Evolutionary conservation across 2,113 vertebrate species (phyloP), one percentile per base, ranked within the genome.

Genomic region (Herpetotheres cachinnans): DNA sequence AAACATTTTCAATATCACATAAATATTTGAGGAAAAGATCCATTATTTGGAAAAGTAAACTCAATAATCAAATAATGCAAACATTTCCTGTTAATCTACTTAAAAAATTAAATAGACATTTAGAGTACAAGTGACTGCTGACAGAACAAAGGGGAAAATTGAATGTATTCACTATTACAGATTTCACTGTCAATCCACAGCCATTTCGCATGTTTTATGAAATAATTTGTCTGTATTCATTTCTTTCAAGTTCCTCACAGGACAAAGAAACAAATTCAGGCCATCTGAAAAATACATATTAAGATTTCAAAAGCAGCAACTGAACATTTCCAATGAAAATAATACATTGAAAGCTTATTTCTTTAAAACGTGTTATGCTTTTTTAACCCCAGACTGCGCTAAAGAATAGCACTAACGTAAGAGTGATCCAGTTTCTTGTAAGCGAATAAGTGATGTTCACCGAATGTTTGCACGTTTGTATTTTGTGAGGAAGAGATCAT

Each of bases 121-220:
- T 91, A 72, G 40, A 95, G 93, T 65, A 82, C 84, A 91, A 97
- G 86, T 91, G 85, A 95, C 80, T 96, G 95, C 91, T 87, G 89
- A 77, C 81, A 95, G 94, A 97, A 97, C 93, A 97, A 97, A 97
- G 86, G 81, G 82, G 89, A 87, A 94, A 95, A 97, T 94, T 76
- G 94, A 94, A 96, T 91, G 91, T 91, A 93, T 92, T 95, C 95
- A 82, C 77, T 95, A 55, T 83, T 82, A 73, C 82, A 90, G 80
- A 92, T 93, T 92, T 93, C 86, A 94, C 95, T 96, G 93, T 87
- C 93, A 94, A 95, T 90, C 93, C 85, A 63, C 93, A 90, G 95
- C 62, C 95, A 92, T 96, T 96, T 82, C 16, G 0, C 62, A 83
- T 65, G 80, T 59, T 97, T 93, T 95, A 95, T 86, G 94, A 97